These are phyloP conservation scores for Bombus turneri DNA, from an alignment of 1,140 invertebrate genomes.

Conservation along the genomic window DNA sequence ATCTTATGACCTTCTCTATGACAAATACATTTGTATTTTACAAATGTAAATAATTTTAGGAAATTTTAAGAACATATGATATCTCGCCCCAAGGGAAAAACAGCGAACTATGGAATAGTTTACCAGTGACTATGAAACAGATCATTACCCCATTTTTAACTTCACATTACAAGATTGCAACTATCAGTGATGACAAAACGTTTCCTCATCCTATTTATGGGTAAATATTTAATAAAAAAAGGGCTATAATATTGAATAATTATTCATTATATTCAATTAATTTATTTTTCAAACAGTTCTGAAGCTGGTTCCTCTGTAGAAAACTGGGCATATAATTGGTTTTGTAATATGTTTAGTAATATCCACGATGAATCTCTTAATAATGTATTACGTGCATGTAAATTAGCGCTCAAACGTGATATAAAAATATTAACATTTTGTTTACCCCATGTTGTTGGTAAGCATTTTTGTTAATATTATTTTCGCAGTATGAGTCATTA, in stretches of 20 bases:
- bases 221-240: slow-evolving; percentile 55
- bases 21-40: neutral
- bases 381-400: slow-evolving; percentile 85
- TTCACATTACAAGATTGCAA: slow-evolving; percentile 81
- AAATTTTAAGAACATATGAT: slow-evolving; percentile 87
- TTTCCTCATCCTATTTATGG: slow-evolving; percentile 80
- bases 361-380: slow-evolving; percentile 65
- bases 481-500: slow-evolving; percentile 21
- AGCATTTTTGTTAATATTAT: slow-evolving; percentile 50
- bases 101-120: slow-evolving; percentile 85
- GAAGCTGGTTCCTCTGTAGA: slow-evolving; percentile 85
- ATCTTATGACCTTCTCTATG: neutral
- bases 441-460: slow-evolving; percentile 87
- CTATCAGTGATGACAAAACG: slow-evolving; percentile 63
- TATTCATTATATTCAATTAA: neutral
- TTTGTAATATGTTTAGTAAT: slow-evolving; percentile 75
- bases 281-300: slow-evolving; percentile 82
- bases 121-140: slow-evolving; percentile 86
- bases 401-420: slow-evolving; percentile 88
- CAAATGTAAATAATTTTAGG: slow-evolving; percentile 79
- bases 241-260: neutral
- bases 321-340: slow-evolving; percentile 89
- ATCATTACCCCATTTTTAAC: slow-evolving; percentile 88
- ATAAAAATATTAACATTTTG: slow-evolving; percentile 87
- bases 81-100: slow-evolving; percentile 86